Conservation (phyloP, 2,797 vertebrate species). For the Prionace glauca region DNA sequence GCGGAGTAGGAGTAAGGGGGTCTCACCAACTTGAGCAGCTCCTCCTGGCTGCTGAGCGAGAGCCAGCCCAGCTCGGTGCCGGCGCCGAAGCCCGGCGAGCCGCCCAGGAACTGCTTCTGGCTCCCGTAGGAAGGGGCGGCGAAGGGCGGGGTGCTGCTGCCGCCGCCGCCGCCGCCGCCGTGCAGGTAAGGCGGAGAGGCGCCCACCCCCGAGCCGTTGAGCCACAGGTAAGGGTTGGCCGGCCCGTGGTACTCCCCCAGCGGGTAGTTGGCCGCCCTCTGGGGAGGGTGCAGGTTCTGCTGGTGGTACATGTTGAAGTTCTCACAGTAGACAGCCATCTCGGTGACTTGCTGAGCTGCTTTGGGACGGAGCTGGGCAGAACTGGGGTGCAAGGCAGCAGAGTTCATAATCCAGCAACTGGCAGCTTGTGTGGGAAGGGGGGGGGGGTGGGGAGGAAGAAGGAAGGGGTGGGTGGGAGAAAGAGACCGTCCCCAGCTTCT, state of each 20-base stretch:
- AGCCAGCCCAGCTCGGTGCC: slow-evolving; percentile 80
- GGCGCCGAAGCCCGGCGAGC: slow-evolving; percentile 63
- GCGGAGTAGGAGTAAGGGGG: slow-evolving; percentile 96
- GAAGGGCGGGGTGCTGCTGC: slow-evolving; percentile 62
- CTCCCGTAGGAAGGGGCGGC: slow-evolving; percentile 68
- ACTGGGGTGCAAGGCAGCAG: background rate
- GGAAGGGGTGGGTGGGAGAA: background rate
- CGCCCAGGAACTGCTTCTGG: slow-evolving; percentile 65
- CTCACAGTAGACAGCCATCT: slow-evolving; percentile 89
- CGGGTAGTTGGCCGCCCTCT: slow-evolving; percentile 68
- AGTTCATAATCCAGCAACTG: slow-evolving; percentile 3
- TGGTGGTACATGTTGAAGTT: slow-evolving; percentile 78
- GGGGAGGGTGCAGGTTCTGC: slow-evolving; percentile 58
- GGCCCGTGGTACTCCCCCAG: slow-evolving; percentile 76
- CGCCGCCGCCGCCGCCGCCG: slow-evolving; percentile 52
- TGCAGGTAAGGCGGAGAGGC: slow-evolving; percentile 74
- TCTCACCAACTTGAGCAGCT: slow-evolving; percentile 87
- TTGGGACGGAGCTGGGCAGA: slow-evolving; percentile 53
- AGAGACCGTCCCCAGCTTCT: slow-evolving; percentile 29
- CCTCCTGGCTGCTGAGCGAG: slow-evolving; percentile 86
- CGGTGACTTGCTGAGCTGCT: slow-evolving; percentile 66
- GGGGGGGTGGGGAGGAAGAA: background rate
- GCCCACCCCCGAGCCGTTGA: slow-evolving; percentile 69
- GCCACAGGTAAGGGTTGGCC: slow-evolving; percentile 80
- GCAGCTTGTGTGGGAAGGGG: background rate